Evolutionary conservation across 2,797 vertebrate genomes (phyloP), one percentile per base, ranked within the genome.

Genomic region (Eidolon dupreanum): DNA sequence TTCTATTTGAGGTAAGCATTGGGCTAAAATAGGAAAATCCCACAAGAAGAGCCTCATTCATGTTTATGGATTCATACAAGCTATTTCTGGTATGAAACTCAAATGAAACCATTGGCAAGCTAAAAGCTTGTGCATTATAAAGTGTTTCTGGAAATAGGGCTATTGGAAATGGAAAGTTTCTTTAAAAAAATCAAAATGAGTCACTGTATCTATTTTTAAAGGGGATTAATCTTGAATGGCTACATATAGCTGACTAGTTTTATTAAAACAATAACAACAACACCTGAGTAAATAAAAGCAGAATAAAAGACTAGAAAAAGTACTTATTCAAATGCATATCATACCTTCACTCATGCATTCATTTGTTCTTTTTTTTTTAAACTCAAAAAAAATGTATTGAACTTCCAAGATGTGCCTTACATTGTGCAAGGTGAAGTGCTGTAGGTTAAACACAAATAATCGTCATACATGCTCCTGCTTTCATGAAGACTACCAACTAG

Each of bases 11-110:
- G 77, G 92, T 92, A 79, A 92, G 85, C 77, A 70, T 71, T 68
- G 92, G 77, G 66, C 96, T n/a, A 95, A 97, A 97, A 98, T 97
- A 97, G 88, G 78, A 95, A 94, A 97, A 93, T 79, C 77, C 90
- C 97, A 94, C 96, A 97, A 97, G 88, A 89, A 90, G 75, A 96
- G 92, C n/a, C 79, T 96, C 96, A 97, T 97, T 98, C 95, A 97
- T 86, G 88, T 82, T 95, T 97, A 90, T 95, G 85, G 81, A 95
- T 90, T 96, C 68, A 93, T 46, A 70, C 70, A 97, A 88, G 92
- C 90, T 97, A 97, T 97, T 98, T 94, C 85, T 95, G 94, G 77
- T 90, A 71, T 43, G n/a, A 96, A 49, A 82, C 84, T 51, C 88
- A 93, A 93, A 90, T 70, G 75, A 94, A 97, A 57, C 87, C 94